These are phyloP conservation scores for Erythrocercus mccallii DNA, from an alignment of 2,113 vertebrate genomes.

Conservation along the genomic window DNA sequence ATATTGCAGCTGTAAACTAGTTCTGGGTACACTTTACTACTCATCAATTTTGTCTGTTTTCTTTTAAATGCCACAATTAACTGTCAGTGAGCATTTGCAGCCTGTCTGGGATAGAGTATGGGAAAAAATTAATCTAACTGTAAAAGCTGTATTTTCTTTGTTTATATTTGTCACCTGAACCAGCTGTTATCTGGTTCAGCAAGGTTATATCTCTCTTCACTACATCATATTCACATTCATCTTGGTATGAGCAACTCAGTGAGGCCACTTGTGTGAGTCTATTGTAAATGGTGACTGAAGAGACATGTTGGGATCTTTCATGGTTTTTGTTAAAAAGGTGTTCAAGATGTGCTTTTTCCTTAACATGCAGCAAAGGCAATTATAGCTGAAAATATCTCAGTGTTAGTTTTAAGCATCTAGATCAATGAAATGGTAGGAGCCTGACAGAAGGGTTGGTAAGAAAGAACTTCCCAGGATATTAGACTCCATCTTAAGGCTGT, in stretches of 20 bases:
- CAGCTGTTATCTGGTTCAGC: not conserved
- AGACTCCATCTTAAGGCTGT: not conserved
- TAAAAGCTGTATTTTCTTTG: conserved; percentile 11
- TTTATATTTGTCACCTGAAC: not conserved
- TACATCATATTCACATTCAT: not conserved
- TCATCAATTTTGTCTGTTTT: not conserved
- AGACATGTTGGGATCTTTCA: not conserved
- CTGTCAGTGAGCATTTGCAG: not conserved
- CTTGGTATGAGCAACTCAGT: not conserved
- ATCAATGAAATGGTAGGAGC: not conserved
- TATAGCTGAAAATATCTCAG: not conserved
- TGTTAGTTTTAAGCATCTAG: not conserved
- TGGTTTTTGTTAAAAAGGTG: not conserved
- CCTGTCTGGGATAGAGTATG: not conserved
- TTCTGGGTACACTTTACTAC: not conserved
- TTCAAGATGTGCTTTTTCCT: not conserved
- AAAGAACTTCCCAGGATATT: not conserved
- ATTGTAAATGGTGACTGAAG: not conserved
- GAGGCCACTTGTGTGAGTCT: not conserved
- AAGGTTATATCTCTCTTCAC: not conserved
- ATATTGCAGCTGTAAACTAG: conserved; percentile 5
- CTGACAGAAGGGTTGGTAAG: not conserved
- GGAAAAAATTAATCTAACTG: not conserved
- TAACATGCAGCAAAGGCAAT: not conserved
- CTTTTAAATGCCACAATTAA: conserved; percentile 10